Evolutionary conservation across 53 echinoderm and acorn worm genomes (phyloP), one percentile per base, ranked within the genome.

Genomic region (Astropecten irregularis): DNA sequence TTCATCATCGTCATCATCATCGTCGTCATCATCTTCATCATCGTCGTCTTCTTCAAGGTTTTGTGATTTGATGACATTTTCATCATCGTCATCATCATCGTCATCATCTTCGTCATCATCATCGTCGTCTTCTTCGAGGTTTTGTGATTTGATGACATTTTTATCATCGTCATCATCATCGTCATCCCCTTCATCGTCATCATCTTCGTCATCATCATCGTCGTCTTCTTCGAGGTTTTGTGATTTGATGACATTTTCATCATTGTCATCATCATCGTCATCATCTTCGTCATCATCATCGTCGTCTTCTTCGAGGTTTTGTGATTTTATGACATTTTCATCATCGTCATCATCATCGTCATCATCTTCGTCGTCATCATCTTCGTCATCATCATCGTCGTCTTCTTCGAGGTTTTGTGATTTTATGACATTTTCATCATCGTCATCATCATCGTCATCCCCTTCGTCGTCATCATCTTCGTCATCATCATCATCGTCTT

Each of bases 401-500:
- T 27, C 71, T 38, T 48, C 52, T 50, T 36, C 71, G 38, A n/a
- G 49, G 48, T 19, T 51, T 15, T 71, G 16, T 29, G 46, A n/a
- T 25, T 49, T 31, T 13, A 32, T 51, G 22, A 50, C 25, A 36
- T 48, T 51, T 3, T 13, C 19, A 14, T 71, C 71, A 13, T 13
- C 46, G 14, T 71, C 71, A 29, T 71, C 71, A 71, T 49, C 71
- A 50, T 50, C 71, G 0, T 71, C 71, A 27, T 71, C 71, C 0
- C 27, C 71, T 1, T 71, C 71, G 20, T 40, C 66, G 10, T 66
- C 66, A 19, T 60, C 37, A 68, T 68, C 68, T 9, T 13, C 40
- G 9, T 71, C 83, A 23, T 56, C n/a, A 14, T 76, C 76, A 21
- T 76, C 23, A 0, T 35, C 57, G 29, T 73, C 73, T 18, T 13